Percentiles rank a stretch among this genome's conserved stretches.
phyloP scores from a whole-genome alignment of 2,888 invertebrate genomes.

The Pachydiplax longipennis region DNA sequence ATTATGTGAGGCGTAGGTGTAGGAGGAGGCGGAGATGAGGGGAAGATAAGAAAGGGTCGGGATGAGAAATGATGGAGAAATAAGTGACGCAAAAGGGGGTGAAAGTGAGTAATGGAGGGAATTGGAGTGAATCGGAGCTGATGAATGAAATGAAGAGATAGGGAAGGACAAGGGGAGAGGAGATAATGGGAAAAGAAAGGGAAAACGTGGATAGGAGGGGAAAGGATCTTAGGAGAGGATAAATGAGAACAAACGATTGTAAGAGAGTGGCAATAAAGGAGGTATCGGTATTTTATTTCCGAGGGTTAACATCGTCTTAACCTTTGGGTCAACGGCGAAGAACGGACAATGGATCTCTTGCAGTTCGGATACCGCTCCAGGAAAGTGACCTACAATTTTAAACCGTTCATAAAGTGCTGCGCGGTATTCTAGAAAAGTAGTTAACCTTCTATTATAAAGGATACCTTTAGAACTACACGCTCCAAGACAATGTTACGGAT shows the following conservation, averaged over 20 bases:
- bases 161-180: not conserved
- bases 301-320: too few species aligned
- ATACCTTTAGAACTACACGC: too few species aligned
- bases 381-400: too few species aligned
- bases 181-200: not conserved
- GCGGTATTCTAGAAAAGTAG: too few species aligned
- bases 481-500: too few species aligned
- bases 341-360: too few species aligned
- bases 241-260: not conserved
- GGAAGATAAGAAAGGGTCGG: not conserved
- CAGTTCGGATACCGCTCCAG: too few species aligned
- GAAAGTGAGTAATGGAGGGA: not conserved
- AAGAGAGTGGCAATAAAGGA: too few species aligned
- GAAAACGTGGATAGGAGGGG: not conserved
- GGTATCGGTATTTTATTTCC: too few species aligned
- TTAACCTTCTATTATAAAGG: too few species aligned
- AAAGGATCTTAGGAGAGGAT: not conserved
- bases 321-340: too few species aligned
- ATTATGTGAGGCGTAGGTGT: not conserved
- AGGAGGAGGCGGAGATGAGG: not conserved
- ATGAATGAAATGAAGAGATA: slow-evolving; percentile 44
- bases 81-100: not conserved
- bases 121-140: slow-evolving; percentile 28
- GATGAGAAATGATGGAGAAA: not conserved
- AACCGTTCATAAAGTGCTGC: too few species aligned